phyloP scores from a whole-genome alignment of 2,113 vertebrate species.

The Coracopsis vasa region DNA sequence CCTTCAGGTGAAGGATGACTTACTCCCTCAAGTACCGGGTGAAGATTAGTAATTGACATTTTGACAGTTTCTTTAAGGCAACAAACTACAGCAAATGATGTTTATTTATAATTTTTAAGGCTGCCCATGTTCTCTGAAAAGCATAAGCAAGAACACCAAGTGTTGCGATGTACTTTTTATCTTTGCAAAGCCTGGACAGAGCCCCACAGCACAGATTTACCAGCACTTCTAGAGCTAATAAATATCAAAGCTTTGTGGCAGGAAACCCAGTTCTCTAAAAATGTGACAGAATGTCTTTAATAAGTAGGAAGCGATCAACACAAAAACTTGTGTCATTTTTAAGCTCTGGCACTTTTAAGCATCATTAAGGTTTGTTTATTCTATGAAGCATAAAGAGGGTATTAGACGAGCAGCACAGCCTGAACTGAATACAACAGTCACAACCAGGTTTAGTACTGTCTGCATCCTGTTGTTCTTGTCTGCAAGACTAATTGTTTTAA shows the following conservation, averaged over 20 bases:
- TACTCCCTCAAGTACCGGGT: too few relatives aligned
- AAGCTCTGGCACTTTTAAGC: background rate
- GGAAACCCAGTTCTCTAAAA: background rate
- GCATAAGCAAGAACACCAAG: background rate
- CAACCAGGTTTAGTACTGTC: background rate
- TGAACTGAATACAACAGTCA: background rate
- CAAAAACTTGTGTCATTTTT: fast-evolving
- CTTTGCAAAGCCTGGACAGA: background rate
- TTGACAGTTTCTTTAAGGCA: background rate
- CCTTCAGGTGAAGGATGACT: background rate
- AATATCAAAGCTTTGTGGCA: background rate
- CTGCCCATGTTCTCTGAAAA: background rate
- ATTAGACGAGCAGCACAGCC: background rate
- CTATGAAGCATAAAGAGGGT: background rate
- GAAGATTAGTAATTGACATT: background rate
- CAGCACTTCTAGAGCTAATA: fast-evolving
- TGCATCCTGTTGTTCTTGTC: background rate
- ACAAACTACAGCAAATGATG: background rate
- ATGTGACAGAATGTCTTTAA: background rate
- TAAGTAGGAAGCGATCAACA: background rate
- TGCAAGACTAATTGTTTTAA: background rate
- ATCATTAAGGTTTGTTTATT: background rate
- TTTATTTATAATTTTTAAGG: background rate
- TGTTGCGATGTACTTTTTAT: background rate
- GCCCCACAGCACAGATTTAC: too few relatives aligned